A percentile compares a stretch with the other conserved stretches of the same genome.
These are phyloP conservation scores for Eueremaeus valkanovi DNA, from an alignment of 2,888 invertebrate genomes.

Conservation along the genomic window DNA sequence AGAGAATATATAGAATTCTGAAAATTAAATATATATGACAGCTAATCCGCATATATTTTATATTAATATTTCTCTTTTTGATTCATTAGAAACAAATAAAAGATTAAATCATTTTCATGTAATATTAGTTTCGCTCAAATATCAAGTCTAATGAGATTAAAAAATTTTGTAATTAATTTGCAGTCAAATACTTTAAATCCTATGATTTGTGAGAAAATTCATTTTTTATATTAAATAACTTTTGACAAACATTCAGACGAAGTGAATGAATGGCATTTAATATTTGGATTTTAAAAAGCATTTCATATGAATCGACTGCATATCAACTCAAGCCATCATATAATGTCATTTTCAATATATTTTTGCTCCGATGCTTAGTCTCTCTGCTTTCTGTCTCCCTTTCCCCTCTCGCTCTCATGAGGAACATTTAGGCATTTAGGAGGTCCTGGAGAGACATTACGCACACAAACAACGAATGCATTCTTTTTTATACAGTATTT, in stretches of 20 bases:
- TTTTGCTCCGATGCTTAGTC: background rate
- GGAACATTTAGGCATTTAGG: background rate
- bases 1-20: no score
- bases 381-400: background rate
- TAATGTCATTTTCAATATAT: slow-evolving; percentile 23
- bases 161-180: background rate
- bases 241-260: background rate
- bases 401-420: background rate
- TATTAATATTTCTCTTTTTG: no score
- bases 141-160: background rate
- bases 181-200: background rate
- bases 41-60: no score
- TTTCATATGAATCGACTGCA: background rate
- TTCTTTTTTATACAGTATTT: background rate
- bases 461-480: background rate
- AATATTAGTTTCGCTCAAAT: background rate
- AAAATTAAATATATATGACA: no score
- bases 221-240: no score
- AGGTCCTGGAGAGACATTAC: background rate
- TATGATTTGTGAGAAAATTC: background rate
- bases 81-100: no score
- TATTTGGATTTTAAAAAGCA: background rate
- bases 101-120: no score
- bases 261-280: background rate
- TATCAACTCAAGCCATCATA: background rate